Evolutionary conservation across 2,113 vertebrate species (phyloP), one percentile per base, ranked within the genome.

Genomic region (Macquaria ambigua): DNA sequence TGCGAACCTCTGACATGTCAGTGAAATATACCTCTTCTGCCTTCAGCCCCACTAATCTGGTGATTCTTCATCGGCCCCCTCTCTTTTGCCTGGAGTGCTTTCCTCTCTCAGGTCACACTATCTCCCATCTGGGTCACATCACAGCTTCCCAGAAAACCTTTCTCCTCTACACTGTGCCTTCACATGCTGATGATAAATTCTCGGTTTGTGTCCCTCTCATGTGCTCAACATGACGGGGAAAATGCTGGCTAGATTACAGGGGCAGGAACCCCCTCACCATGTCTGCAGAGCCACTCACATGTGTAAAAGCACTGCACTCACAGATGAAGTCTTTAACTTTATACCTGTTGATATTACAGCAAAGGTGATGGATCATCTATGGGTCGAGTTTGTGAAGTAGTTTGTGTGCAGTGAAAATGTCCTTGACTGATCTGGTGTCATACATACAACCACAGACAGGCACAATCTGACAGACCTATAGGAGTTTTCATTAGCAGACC

Each of bases 121-220:
- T 85, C 76, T 83, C 89, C 81, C 93, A 95, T 94, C 91, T 95
- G 93, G 92, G 91, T 90, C 86, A 87, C 74, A 94, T 92, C 78
- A 89, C 69, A 77, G 82, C 81, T 93, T 89, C 81, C 81, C 82
- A 84, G 84, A 90, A 88, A 92, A 80, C 72, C 73, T 56, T 48
- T 86, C 56, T 79, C 66, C 70, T 76, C 78, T 5, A 46, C 39
- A 58, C 41, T 10, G 37, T 83, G 71, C 82, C 66, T 83, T 81
- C 74, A 82, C 82, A 84, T 71, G 61, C 74, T 34, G 28, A 62
- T 78, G 39, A 91, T 94, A 84, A 93, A 94, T 94, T 76, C 3
- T 62, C 5, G 11, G 7, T 63, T 64, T 6, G 3, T 79, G 28
- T 23, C 58, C 39, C 52, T 87, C 69, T 86, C 58, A 81, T 72